Evolutionary conservation across 1,140 invertebrate genomes (phyloP).

Genomic region (Rhopalosiphum maidis): DNA sequence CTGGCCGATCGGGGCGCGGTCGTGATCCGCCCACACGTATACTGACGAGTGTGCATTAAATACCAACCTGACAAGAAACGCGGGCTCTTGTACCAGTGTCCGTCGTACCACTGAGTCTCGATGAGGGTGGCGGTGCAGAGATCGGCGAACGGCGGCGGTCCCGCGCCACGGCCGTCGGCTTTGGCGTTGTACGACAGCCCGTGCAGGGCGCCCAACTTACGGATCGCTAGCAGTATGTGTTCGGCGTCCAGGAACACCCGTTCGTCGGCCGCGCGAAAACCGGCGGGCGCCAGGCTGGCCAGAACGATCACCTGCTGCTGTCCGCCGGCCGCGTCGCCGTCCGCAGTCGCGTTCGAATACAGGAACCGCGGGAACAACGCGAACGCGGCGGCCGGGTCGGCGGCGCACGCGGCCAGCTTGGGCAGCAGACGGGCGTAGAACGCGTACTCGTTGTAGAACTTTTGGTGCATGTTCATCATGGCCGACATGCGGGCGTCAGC

Average conservation of each 20-base stretch:
- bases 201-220: slow-evolving; percentile 23
- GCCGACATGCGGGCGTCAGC: background rate
- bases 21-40: too few relatives aligned
- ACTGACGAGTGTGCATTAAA: too few relatives aligned
- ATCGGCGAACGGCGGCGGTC: background rate
- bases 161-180: too few relatives aligned
- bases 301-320: slow-evolving; percentile 29
- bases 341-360: slow-evolving; percentile 27
- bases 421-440: slow-evolving; percentile 34
- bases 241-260: slow-evolving; percentile 3
- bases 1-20: too few relatives aligned
- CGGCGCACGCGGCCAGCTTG: background rate
- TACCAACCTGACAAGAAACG: slow-evolving; percentile 11
- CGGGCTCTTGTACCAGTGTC: slow-evolving; percentile 40
- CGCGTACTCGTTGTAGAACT: slow-evolving; percentile 42
- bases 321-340: background rate
- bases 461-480: slow-evolving; percentile 46
- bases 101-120: slow-evolving; percentile 40
- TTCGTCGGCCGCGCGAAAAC: background rate
- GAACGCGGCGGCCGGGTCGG: background rate
- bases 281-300: background rate
- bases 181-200: slow-evolving; percentile 37
- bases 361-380: slow-evolving; percentile 28
- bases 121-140: background rate
- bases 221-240: background rate